Evolutionary conservation across 2,888 invertebrate genomes (phyloP).

Genomic region (Danaus chrysippus): DNA sequence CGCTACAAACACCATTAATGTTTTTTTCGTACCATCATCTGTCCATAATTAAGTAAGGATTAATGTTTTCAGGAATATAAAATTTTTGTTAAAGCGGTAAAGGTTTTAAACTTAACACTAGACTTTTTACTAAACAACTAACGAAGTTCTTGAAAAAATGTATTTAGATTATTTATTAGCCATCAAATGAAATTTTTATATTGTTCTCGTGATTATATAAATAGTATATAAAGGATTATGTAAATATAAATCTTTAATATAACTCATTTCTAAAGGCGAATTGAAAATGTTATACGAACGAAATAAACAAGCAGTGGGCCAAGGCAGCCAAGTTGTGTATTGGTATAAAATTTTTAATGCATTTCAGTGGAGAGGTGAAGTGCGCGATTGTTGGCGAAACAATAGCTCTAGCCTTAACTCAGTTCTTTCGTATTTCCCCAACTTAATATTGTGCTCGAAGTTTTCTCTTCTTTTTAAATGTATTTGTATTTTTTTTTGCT

Average conservation of each 20-base stretch:
- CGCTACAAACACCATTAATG: too few relatives aligned
- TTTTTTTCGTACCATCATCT: too few relatives aligned
- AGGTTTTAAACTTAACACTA: too few relatives aligned
- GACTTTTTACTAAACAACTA: too few relatives aligned
- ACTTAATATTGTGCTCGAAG: conserved; percentile 6
- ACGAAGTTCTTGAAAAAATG: too few relatives aligned
- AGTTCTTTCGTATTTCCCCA: conserved; percentile 13
- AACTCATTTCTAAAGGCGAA: not conserved
- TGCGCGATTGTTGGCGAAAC: conserved; percentile 22
- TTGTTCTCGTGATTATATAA: too few relatives aligned
- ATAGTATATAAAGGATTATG: too few relatives aligned
- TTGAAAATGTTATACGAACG: conserved; percentile 3
- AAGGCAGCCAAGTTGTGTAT: conserved; percentile 18
- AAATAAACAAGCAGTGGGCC: conserved; percentile 5
- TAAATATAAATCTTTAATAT: not conserved
- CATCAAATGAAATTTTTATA: too few relatives aligned
- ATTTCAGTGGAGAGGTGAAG: conserved; percentile 15
- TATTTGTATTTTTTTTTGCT: not conserved
- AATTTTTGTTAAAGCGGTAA: too few relatives aligned
- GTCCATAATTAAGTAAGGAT: too few relatives aligned
- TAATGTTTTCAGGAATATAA: too few relatives aligned
- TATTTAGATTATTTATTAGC: too few relatives aligned
- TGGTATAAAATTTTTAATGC: conserved; percentile 22
- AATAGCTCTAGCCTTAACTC: conserved; percentile 18
- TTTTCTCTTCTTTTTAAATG: conserved; percentile 3